Conservation (phyloP, 2,888 invertebrate species). For the Halocaridina rubra region DNA sequence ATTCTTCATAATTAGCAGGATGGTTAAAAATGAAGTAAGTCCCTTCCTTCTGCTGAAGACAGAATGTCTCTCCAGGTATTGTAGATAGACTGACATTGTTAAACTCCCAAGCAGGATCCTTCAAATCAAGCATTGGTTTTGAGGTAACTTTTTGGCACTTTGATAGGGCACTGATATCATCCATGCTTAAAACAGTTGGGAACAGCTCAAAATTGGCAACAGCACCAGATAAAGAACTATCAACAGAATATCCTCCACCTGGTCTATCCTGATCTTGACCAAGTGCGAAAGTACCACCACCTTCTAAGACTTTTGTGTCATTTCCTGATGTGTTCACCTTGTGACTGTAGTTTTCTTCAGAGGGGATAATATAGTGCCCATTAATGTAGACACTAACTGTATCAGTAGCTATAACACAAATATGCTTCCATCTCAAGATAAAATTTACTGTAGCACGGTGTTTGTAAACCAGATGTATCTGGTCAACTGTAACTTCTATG, state of each 20-base stretch:
- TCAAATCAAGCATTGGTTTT: neutral
- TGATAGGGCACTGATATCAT: neutral
- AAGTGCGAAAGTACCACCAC: neutral
- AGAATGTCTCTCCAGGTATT: neutral
- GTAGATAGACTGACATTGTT: neutral
- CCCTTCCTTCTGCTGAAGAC: neutral
- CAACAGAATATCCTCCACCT: neutral
- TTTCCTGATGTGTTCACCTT: no score
- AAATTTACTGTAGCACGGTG: no score
- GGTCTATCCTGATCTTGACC: neutral
- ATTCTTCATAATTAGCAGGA: no score
- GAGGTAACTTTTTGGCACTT: neutral
- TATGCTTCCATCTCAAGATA: no score
- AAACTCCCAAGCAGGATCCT: neutral
- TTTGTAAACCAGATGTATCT: no score
- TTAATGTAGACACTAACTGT: no score
- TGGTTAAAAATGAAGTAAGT: neutral
- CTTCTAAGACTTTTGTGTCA: neutral
- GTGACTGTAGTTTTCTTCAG: no score
- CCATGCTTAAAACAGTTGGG: neutral
- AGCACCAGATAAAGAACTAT: neutral
- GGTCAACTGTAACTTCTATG: no score
- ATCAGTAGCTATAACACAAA: no score
- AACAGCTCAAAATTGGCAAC: neutral
- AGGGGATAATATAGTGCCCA: no score